These are phyloP conservation scores for Cataglyphis cursor DNA, from an alignment of 2,888 invertebrate genomes.

Conservation along the genomic window DNA sequence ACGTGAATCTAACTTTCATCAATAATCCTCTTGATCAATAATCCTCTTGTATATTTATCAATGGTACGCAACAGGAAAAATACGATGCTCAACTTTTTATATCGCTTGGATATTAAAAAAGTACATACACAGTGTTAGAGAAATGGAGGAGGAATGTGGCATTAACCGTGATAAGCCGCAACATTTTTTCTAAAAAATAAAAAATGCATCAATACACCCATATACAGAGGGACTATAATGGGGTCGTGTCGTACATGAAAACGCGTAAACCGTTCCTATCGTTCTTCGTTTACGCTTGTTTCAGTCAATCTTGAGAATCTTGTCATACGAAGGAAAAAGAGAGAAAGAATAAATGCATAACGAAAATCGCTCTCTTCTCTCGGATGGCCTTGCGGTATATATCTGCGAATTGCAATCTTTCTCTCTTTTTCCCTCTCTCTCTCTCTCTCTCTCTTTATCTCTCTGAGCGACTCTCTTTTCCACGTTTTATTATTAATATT, in stretches of 20 bases:
- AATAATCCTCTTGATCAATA: constrained; percentile 76
- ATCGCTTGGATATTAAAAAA: constrained; percentile 80
- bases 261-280: constrained; percentile 78
- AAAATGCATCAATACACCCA: neutral
- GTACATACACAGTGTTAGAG: constrained; percentile 55
- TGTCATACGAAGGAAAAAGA: constrained; percentile 22
- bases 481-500: constrained; percentile 69
- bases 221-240: constrained; percentile 55
- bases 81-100: constrained; percentile 85
- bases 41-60: constrained; percentile 79
- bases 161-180: constrained; percentile 36
- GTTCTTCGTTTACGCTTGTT: constrained; percentile 77
- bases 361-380: constrained; percentile 58
- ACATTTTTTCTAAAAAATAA: constrained; percentile 64
- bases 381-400: constrained; percentile 69
- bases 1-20: constrained; percentile 70
- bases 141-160: constrained; percentile 39
- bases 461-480: constrained; percentile 62
- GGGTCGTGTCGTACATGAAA: constrained; percentile 64
- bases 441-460: constrained; percentile 39
- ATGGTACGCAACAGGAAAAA: constrained; percentile 77
- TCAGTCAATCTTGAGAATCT: constrained; percentile 53
- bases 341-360: constrained; percentile 32
- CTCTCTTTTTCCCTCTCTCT: constrained; percentile 23
- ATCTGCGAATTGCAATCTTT: constrained; percentile 64